Percentiles rank a stretch among this genome's conserved stretches.
Evolutionary conservation across 2,888 invertebrate genomes (phyloP).

Genomic region (Tetragonisca angustula): DNA sequence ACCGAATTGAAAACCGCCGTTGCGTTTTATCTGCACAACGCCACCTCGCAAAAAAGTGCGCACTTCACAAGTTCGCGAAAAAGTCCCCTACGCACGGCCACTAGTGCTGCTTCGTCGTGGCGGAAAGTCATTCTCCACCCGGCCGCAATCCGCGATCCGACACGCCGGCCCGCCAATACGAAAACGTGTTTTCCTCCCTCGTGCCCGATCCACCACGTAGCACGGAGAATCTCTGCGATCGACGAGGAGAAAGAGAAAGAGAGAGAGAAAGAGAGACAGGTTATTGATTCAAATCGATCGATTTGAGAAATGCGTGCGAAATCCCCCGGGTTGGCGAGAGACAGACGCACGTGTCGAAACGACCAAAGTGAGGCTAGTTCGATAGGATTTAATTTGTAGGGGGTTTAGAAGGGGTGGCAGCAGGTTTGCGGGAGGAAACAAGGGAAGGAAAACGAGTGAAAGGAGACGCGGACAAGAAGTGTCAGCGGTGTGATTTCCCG

Average conservation of each 20-base stretch:
- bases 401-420: too few species aligned
- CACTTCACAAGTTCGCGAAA: constrained; percentile 67
- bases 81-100: constrained; percentile 60
- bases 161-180: not conserved
- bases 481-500: too few species aligned
- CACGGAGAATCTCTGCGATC: constrained; percentile 10
- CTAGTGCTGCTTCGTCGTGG: constrained; percentile 59
- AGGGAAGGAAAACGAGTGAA: too few species aligned
- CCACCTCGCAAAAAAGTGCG: constrained; percentile 72
- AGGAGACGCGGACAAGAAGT: too few species aligned
- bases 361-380: too few species aligned
- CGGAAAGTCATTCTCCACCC: constrained; percentile 57
- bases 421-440: too few species aligned
- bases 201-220: constrained; percentile 1
- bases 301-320: not conserved
- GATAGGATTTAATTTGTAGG: too few species aligned
- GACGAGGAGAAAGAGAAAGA: not conserved
- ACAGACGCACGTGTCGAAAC: too few species aligned
- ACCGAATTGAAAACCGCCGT: constrained; percentile 64
- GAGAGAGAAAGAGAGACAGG: not conserved
- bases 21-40: constrained; percentile 70
- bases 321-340: too few species aligned
- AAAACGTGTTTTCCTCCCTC: not conserved
- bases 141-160: constrained; percentile 41
- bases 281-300: too few species aligned